phyloP scores from a whole-genome alignment of 2,113 vertebrate species.

The Neoarius graeffei region DNA sequence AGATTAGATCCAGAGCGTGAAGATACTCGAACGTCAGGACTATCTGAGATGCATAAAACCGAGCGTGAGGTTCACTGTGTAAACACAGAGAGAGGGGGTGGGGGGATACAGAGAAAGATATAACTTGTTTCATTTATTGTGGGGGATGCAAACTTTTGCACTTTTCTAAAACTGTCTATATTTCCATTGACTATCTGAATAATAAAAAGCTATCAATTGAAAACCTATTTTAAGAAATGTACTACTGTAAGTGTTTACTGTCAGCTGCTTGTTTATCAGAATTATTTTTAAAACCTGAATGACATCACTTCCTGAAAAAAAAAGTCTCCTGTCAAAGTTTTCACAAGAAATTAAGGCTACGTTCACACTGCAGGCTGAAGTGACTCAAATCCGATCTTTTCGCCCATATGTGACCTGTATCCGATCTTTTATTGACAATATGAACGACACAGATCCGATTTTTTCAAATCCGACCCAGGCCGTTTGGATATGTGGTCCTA shows the following conservation, averaged over 20 bases:
- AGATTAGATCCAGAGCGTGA: conserved; percentile 81
- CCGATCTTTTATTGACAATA: too few relatives aligned
- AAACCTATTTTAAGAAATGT: not conserved
- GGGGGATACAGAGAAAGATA: not conserved
- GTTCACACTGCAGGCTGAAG: too few relatives aligned
- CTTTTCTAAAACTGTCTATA: not conserved
- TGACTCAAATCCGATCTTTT: too few relatives aligned
- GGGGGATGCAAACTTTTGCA: not conserved
- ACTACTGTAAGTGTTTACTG: not conserved
- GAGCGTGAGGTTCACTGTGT: conserved; percentile 77
- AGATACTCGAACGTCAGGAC: conserved; percentile 82
- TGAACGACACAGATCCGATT: too few relatives aligned
- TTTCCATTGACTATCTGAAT: not conserved
- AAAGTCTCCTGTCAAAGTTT: not conserved
- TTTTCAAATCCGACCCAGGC: too few relatives aligned
- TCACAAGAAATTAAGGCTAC: too few relatives aligned
- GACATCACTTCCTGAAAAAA: not conserved
- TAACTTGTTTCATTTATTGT: not conserved
- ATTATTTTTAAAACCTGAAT: not conserved
- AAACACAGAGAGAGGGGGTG: not conserved
- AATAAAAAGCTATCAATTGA: not conserved
- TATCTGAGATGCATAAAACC: conserved; percentile 81
- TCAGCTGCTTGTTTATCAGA: not conserved
- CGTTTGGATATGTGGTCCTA: too few relatives aligned
- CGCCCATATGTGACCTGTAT: too few relatives aligned